phyloP scores from a whole-genome alignment of 2,113 vertebrate genomes.

The Sakesphorus luctuosus region DNA sequence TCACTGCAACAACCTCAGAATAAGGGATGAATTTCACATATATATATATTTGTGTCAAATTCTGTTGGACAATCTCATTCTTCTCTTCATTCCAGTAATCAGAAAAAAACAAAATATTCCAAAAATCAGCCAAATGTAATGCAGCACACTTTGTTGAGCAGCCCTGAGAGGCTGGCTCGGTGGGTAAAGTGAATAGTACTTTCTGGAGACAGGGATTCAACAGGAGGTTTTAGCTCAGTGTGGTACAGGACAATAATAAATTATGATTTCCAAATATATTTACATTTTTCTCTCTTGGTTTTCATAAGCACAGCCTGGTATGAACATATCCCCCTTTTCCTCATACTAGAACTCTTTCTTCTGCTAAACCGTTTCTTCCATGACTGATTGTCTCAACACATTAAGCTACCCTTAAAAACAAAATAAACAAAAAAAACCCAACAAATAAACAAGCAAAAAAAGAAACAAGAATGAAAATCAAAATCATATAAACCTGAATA shows the following conservation, averaged over 20 bases:
- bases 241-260: background rate
- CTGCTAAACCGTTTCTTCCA: background rate
- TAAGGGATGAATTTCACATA: background rate
- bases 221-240: background rate
- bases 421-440: too few relatives aligned
- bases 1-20: background rate
- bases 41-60: background rate
- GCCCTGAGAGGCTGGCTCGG: too few relatives aligned
- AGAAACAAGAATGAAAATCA: too few relatives aligned
- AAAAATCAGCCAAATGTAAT: background rate
- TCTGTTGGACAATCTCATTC: background rate
- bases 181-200: rapidly evolving
- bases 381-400: background rate
- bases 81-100: background rate
- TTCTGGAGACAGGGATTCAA: background rate
- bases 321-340: background rate
- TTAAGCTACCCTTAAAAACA: background rate
- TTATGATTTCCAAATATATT: background rate
- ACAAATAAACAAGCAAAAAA: too few relatives aligned
- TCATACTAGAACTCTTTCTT: background rate
- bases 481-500: background rate
- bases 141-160: background rate
- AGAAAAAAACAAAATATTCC: background rate
- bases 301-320: background rate
- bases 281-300: background rate